Conservation (phyloP, 2,888 invertebrate species). For the Therioaphis trifolii region DNA sequence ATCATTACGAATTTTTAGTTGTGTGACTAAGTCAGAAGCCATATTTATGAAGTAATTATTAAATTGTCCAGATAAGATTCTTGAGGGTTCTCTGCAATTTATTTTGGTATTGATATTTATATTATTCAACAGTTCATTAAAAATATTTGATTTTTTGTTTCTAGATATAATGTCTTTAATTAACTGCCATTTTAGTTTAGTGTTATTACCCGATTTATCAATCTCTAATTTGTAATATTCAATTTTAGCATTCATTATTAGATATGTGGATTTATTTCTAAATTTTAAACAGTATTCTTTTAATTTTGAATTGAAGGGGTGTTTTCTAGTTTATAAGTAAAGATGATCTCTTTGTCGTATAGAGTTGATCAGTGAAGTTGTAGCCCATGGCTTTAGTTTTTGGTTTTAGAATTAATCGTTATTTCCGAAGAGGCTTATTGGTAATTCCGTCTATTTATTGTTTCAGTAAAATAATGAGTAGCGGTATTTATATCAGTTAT, state of each 20-base stretch:
- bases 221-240: conserved; percentile 8
- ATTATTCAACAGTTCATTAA: conserved; percentile 29
- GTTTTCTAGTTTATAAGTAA: neutral
- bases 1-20: too few species aligned
- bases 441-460: neutral
- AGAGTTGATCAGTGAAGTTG: neutral
- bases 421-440: neutral
- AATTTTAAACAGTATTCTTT: conserved; percentile 2
- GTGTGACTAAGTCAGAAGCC: too few species aligned
- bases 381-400: conserved; percentile 13
- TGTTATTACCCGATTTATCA: neutral
- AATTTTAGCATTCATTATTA: neutral
- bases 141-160: conserved; percentile 5
- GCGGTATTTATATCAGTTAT: neutral
- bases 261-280: neutral
- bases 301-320: neutral
- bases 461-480: neutral
- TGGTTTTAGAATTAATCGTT: neutral
- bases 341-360: too few species aligned
- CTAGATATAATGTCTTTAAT: conserved; percentile 17
- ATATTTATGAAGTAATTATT: conserved; percentile 18
- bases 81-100: conserved; percentile 1
- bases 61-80: neutral
- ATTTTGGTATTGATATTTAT: neutral
- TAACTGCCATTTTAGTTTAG: conserved; percentile 20